Conservation (phyloP, 2,888 invertebrate species). For the Teinopalpus imperialis region DNA sequence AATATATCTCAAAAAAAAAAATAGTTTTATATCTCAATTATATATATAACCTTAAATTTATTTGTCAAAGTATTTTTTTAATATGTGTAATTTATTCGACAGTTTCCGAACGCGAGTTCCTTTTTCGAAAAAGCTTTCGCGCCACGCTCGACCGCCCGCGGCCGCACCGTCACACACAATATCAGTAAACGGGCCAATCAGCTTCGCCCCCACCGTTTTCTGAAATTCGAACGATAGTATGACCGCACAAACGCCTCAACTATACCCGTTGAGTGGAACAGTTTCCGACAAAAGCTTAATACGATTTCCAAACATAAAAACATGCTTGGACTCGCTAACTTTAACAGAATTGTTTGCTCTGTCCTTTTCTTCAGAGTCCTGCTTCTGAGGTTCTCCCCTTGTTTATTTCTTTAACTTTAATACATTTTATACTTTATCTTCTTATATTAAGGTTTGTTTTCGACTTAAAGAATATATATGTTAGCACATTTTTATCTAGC, state of each 20-base stretch:
- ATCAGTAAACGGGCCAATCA: slow-evolving; percentile 72
- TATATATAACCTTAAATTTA: no score
- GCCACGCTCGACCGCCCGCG: slow-evolving; percentile 67
- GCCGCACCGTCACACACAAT: slow-evolving; percentile 67
- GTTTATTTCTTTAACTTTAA: slow-evolving; percentile 34
- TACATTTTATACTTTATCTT: slow-evolving; percentile 32
- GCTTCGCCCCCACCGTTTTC: slow-evolving; percentile 67
- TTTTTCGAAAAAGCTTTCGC: slow-evolving; percentile 53
- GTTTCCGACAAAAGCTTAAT: slow-evolving; percentile 82
- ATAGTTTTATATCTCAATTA: no score
- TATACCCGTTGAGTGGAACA: slow-evolving; percentile 80
- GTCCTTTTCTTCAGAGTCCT: slow-evolving; percentile 66
- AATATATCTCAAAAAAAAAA: no score
- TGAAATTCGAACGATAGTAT: slow-evolving; percentile 72
- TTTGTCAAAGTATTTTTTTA: no score
- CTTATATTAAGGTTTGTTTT: slow-evolving; percentile 31
- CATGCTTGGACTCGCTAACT: slow-evolving; percentile 80
- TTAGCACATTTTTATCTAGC: slow-evolving; percentile 56
- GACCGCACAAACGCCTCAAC: slow-evolving; percentile 78
- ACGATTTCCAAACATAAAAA: slow-evolving; percentile 82
- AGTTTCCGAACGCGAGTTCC: slow-evolving; percentile 33
- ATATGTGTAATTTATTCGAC: slow-evolving; percentile 18
- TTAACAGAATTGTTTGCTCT: slow-evolving; percentile 70
- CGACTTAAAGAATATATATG: slow-evolving; percentile 30
- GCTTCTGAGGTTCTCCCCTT: slow-evolving; percentile 71